phyloP scores from a whole-genome alignment of 1,140 invertebrate species.

The Melipona quadrifasciata region DNA sequence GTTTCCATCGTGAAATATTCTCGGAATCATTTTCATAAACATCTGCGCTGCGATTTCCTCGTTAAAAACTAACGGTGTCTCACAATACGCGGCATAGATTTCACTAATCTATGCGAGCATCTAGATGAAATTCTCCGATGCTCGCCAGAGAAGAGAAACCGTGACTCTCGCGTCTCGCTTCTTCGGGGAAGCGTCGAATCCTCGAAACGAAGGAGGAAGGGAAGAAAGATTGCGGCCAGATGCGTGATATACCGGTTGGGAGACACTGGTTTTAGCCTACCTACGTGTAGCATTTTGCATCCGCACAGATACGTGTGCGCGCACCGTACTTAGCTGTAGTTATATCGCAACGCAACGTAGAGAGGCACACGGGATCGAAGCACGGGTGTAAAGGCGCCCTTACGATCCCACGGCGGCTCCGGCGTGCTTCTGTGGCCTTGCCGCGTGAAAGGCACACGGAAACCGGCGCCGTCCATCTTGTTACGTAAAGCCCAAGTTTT shows the following conservation, averaged over 20 bases:
- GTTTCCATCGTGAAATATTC: no score
- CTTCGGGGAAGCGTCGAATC: no score
- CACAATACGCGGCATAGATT: not conserved
- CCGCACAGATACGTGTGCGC: constrained; percentile 4
- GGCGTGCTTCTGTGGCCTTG: constrained; percentile 72
- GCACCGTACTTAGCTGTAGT: not conserved
- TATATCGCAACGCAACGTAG: not conserved
- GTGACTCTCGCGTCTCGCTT: no score
- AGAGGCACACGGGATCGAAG: constrained; percentile 31
- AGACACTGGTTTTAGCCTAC: constrained; percentile 56
- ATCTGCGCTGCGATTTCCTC: no score
- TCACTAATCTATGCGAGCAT: no score
- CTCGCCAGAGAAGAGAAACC: no score
- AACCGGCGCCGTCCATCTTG: constrained; percentile 76
- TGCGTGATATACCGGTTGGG: constrained; percentile 40
- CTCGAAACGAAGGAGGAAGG: no score
- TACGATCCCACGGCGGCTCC: constrained; percentile 67
- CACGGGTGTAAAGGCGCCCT: constrained; percentile 67
- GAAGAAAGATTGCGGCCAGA: not conserved
- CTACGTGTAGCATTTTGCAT: constrained; percentile 62
- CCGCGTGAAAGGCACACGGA: constrained; percentile 77
- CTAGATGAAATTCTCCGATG: no score
- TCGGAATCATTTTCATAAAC: no score
- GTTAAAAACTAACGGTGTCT: not conserved
- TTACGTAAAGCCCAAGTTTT: constrained; percentile 75